These are phyloP conservation scores for Stramonita haemastoma DNA, from an alignment of 2,888 invertebrate species.

Conservation along the genomic window DNA sequence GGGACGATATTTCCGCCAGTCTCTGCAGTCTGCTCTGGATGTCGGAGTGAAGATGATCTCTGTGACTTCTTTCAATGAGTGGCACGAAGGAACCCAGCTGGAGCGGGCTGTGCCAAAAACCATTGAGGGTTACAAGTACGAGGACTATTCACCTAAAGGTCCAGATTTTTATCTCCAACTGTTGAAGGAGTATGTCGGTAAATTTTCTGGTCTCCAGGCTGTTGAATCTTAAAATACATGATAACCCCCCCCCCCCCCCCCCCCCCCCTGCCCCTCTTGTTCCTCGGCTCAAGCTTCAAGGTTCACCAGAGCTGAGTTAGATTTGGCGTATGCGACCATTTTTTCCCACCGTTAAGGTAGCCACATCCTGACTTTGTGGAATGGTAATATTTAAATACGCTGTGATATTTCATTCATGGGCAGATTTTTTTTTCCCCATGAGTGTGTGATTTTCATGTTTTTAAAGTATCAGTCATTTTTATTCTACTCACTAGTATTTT, in stretches of 20 bases:
- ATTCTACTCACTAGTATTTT: background rate
- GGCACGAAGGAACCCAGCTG: constrained; percentile 87
- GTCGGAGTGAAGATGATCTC: constrained; percentile 81
- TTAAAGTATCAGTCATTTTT: background rate
- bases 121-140: constrained; percentile 72
- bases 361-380: too few relatives aligned
- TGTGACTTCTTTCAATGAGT: constrained; percentile 86
- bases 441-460: background rate
- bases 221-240: too few relatives aligned
- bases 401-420: background rate
- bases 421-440: background rate
- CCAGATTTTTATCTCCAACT: constrained; percentile 83
- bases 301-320: background rate
- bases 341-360: too few relatives aligned
- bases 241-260: background rate
- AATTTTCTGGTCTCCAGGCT: constrained; percentile 30
- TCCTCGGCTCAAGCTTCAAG: background rate
- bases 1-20: constrained; percentile 83
- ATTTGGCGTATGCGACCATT: too few relatives aligned
- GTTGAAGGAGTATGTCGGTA: constrained; percentile 76
- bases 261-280: background rate
- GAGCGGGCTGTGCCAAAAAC: constrained; percentile 82
- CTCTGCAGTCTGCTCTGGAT: constrained; percentile 82
- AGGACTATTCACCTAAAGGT: constrained; percentile 83
- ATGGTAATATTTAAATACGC: background rate